phyloP scores from a whole-genome alignment of 2,113 vertebrate species.

The human (Homo sapiens) region GRCh38 chr1:159835001-159835500 shows the following conservation, averaged over 20 bases:
- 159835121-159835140: not conserved
- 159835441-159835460: not conserved
- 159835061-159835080: not conserved
- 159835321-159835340: not conserved
- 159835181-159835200: conserved; percentile 62
- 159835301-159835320: not conserved
- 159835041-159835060: not conserved
- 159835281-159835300: not conserved
- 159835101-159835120: not conserved
- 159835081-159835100: not conserved
- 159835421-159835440: not conserved
- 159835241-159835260: not conserved
- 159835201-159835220: not conserved
- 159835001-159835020: not conserved
- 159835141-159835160: not conserved
- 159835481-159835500: not conserved
- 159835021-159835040: not conserved
- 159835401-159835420: not conserved
- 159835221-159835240: conserved; percentile 60
- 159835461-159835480: too few species aligned
- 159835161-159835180: conserved; percentile 13
- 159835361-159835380: not conserved
- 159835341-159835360: not conserved
- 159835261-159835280: not conserved
- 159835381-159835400: not conserved